Evolutionary conservation across 2,113 vertebrate species (phyloP), one percentile per base, ranked within the genome.

Genomic region (Coptodon bakossiorum): DNA sequence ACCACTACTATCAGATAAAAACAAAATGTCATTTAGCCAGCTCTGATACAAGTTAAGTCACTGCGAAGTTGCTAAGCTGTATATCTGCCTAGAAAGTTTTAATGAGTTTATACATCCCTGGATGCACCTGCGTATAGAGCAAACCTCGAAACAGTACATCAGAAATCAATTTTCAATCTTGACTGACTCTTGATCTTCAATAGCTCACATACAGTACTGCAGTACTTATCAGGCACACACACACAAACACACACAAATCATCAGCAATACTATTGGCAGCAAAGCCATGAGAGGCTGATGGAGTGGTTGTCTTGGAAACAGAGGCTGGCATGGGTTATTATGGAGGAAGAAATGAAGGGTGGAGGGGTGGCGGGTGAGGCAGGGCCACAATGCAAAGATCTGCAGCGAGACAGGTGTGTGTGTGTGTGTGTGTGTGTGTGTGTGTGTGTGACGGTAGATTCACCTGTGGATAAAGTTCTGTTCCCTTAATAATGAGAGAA

Each of bases 301-400:
- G 91, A 95, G 91, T 85, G 94, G 94, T 95, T 95, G 95, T 93
- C 94, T 92, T 95, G 95, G 95, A 94, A 95, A 95, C 95, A 89
- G 92, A 91, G 91, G 89, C 87, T 91, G 92, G 91, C 91, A 90
- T 36, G 80, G 87, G 88, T 95, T 92, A 89, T 93, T 92, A 91
- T 91, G 83, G 90, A 82, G 83, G 90, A 81, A 90, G 84, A 86
- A 90, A 90, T 82, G 88, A 90, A 36, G 83, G 85, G 89, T 85
- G 88, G 63, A 82, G 54, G 59, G 16, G 11, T 85, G 48, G 24
- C 5, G 19, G 73, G 71, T 31, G 83, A 48, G 82, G 13, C 57
- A 31, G 78, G 88, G 86, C 73, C 91, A 90, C 22, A 53, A 90
- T 88, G 88, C 78, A 91, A 90, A 91, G 90, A 93, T 91, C 53